Evolutionary conservation across 2,113 vertebrate genomes (phyloP).

Genomic region (Lophotis ruficrista): DNA sequence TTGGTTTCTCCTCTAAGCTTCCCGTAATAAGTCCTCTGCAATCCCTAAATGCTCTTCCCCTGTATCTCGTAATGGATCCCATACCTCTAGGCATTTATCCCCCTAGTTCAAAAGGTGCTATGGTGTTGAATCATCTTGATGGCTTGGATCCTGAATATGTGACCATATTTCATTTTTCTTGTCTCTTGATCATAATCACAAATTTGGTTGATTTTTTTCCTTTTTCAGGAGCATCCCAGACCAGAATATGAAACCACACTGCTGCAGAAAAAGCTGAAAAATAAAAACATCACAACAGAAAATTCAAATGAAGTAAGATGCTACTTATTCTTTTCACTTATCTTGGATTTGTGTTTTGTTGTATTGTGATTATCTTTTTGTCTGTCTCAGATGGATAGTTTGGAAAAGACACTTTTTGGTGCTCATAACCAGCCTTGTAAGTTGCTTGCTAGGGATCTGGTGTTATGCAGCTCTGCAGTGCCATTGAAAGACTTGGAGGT

Average conservation of each 20-base stretch:
- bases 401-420: not conserved
- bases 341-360: not conserved
- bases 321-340: not conserved
- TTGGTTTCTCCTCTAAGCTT: not conserved
- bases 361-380: not conserved
- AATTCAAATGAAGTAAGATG: conserved; percentile 79
- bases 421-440: not conserved
- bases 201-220: not conserved
- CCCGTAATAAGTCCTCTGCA: not conserved
- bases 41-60: not conserved
- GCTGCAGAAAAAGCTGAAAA: conserved; percentile 88
- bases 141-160: not conserved
- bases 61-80: not conserved
- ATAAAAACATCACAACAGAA: conserved; percentile 66
- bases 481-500: not conserved
- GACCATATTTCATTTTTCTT: not conserved
- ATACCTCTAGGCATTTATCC: not conserved
- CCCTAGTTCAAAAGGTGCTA: not conserved
- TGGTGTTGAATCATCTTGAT: not conserved
- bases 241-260: conserved; percentile 92
- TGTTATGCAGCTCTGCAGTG: not conserved
- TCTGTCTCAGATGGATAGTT: not conserved
- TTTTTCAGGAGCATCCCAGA: conserved; percentile 88
- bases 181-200: not conserved
- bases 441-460: not conserved